Conservation (phyloP, 2,113 vertebrate species). For the Sceloporus tristichus region DNA sequence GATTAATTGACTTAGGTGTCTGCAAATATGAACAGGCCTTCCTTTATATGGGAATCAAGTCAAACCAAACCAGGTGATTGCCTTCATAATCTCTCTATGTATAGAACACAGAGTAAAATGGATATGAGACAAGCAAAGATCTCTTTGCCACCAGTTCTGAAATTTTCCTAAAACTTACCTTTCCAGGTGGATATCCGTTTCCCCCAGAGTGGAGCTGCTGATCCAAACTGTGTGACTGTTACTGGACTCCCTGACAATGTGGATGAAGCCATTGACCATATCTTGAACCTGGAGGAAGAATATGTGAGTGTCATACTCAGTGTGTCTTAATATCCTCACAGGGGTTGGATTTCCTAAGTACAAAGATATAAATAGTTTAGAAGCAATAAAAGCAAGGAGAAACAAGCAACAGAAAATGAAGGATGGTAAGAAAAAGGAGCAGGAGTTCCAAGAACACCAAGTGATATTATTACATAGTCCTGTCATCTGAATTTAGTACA, state of each 20-base stretch:
- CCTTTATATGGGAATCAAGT: background rate
- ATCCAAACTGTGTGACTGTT: constrained; percentile 94
- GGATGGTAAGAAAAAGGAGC: background rate
- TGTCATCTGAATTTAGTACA: background rate
- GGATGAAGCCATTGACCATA: constrained; percentile 98
- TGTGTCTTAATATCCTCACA: background rate
- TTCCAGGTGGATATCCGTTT: constrained; percentile 96
- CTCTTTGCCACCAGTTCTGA: background rate
- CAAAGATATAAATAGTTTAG: background rate
- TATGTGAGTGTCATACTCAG: constrained; percentile 83
- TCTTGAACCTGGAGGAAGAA: constrained; percentile 97
- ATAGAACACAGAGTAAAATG: background rate
- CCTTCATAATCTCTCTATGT: background rate
- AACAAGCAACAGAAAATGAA: background rate
- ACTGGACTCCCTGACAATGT: constrained; percentile 95
- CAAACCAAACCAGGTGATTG: background rate
- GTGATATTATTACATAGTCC: background rate
- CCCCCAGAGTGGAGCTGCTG: constrained; percentile 92
- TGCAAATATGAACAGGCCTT: background rate
- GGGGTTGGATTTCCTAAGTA: background rate
- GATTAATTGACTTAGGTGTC: background rate
- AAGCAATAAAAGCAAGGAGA: background rate
- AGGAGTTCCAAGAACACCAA: background rate
- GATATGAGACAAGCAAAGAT: background rate
- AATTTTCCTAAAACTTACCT: background rate